phyloP scores from a whole-genome alignment of 2,797 vertebrate species.

The Propithecus deckenii region DNA sequence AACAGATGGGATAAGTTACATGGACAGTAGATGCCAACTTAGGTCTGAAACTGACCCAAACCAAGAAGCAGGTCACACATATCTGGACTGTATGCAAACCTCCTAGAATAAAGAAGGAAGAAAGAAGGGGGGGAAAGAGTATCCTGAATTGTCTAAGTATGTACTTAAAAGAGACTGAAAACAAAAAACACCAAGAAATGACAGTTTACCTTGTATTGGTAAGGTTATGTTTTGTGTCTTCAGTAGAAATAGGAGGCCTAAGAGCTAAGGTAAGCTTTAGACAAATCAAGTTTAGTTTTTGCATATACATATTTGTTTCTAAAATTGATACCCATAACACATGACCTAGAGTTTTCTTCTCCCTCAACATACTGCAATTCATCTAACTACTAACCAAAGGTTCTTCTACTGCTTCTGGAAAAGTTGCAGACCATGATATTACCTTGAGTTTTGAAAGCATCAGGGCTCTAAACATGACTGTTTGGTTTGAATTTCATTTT shows the following conservation, averaged over 20 bases:
- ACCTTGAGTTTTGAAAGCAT: not conserved
- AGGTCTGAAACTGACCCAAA: not conserved
- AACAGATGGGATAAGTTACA: not conserved
- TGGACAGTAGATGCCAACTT: not conserved
- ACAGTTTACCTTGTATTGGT: not conserved
- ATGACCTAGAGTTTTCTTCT: not conserved
- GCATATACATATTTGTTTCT: not conserved
- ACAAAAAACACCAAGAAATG: not conserved
- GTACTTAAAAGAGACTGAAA: not conserved
- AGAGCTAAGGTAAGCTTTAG: not conserved
- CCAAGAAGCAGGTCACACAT: not conserved
- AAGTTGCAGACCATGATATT: not conserved
- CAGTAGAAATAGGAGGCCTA: not conserved
- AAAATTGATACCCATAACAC: not conserved
- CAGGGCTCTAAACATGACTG: not conserved
- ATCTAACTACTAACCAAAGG: not conserved
- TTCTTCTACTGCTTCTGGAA: not conserved
- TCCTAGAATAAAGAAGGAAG: not conserved
- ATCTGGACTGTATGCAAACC: not conserved
- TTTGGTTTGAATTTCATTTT: not conserved
- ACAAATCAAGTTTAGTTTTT: not conserved
- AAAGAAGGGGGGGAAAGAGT: not conserved
- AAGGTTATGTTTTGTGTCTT: conserved; percentile 29
- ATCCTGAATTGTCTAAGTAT: not conserved
- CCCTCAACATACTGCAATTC: not conserved